Percentiles rank a stretch among this genome's conserved stretches.
Evolutionary conservation across 2,888 invertebrate species (phyloP).

Genomic region (Drosophila lutescens): DNA sequence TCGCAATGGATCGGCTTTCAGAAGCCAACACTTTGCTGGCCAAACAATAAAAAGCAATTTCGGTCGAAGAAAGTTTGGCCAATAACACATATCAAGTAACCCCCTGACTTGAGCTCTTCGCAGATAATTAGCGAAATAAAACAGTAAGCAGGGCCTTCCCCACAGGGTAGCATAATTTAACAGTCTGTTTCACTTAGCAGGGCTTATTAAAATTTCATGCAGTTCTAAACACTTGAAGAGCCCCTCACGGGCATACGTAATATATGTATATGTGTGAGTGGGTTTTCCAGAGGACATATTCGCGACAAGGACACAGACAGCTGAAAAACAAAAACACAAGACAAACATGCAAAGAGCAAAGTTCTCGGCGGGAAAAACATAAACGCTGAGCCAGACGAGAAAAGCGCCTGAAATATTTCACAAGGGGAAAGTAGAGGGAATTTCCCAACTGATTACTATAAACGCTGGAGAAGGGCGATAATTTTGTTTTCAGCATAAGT

Average conservation of each 20-base stretch:
- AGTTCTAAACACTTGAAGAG: conserved; percentile 62
- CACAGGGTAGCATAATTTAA: conserved; percentile 47
- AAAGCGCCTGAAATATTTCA: conserved; percentile 63
- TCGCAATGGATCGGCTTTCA: conserved; percentile 44
- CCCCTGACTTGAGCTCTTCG: conserved; percentile 20
- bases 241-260: conserved; percentile 14
- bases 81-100: conserved; percentile 41
- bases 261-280: not conserved
- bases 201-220: conserved; percentile 74
- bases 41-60: conserved; percentile 57
- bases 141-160: conserved; percentile 7
- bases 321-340: conserved; percentile 49
- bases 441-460: conserved; percentile 62
- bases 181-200: conserved; percentile 58
- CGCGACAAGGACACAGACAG: conserved; percentile 22
- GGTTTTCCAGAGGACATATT: conserved; percentile 11
- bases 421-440: conserved; percentile 15
- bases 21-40: conserved; percentile 38
- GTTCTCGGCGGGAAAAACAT: conserved; percentile 33
- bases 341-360: conserved; percentile 49
- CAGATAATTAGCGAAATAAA: conserved; percentile 59
- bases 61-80: conserved; percentile 21
- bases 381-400: conserved; percentile 36
- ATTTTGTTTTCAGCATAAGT: conserved; percentile 69
- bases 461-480: conserved; percentile 69